Evolutionary conservation across 2,888 invertebrate species (phyloP), one percentile per base, ranked within the genome.

Genomic region (Drosophila heteroneura): DNA sequence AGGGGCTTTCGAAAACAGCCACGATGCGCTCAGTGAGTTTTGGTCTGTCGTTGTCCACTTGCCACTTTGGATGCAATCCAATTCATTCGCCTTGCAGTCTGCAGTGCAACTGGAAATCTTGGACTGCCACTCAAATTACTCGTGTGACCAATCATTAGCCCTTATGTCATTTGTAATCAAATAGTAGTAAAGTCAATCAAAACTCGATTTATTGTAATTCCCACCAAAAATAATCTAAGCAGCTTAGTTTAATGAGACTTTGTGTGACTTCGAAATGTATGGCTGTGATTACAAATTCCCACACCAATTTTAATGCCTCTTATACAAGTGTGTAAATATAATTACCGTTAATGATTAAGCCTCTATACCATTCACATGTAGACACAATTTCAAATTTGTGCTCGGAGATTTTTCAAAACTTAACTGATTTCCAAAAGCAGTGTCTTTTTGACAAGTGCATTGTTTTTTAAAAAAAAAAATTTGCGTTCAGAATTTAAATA

Each of bases 11-110:
- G 81, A 69, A 81, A 81, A 41, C 35, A 19, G 64, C 37, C 56
- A 49, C 78, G 78, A 63, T 62, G 68, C 82, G 70, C 82, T 81
- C 63, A 28, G 28, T 80, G 74, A 51, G 74, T 58, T 74, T 67
- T 28, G 59, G 63, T 44, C 51, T 52, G 28, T 49, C 49, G 22
- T 49, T 73, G 58, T 58, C 71, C 63, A 60, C 52, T 72, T 49
- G 33, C 53, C 57, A 72, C 26, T 39, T 39, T 58, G 30, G 32
- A 44, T 63, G 77, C 81, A 70, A 77, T 81, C 73, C 87, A 16
- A 47, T 10, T 4, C 26, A 79, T 74, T 89, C 74, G 57, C 58
- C 60, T 73, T 79, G 79, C 87, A 79, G 75, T 70, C 64, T 60
- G 69, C 33, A 26, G 41, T 63, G 51, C 63, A 51, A 41, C 58